phyloP scores from a whole-genome alignment of 2,888 invertebrate species.

The Coelinius sp. region DNA sequence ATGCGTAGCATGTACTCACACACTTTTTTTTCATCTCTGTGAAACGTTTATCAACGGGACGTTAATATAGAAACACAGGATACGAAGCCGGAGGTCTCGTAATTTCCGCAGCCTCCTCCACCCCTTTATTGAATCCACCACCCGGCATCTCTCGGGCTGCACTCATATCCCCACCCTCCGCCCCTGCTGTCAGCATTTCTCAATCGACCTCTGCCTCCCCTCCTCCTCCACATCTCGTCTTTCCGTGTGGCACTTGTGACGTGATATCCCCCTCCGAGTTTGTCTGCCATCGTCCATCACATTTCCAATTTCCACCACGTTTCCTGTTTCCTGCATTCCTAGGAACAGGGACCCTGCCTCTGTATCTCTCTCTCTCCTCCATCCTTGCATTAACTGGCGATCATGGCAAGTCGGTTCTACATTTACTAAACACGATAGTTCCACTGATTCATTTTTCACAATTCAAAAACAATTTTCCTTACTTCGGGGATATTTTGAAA shows the following conservation, averaged over 20 bases:
- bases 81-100: conserved; percentile 37
- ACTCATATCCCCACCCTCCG: not conserved
- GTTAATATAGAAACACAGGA: conserved; percentile 41
- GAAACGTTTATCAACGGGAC: conserved; percentile 3
- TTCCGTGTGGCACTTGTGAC: conserved; percentile 51
- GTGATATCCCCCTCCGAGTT: conserved; percentile 51
- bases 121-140: conserved; percentile 19
- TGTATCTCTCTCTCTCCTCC: not conserved
- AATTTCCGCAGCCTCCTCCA: conserved; percentile 45
- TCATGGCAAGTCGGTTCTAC: conserved; percentile 29
- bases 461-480: too few species aligned
- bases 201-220: conserved; percentile 31
- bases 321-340: conserved; percentile 66
- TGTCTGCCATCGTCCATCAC: conserved; percentile 62
- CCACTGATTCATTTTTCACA: not conserved
- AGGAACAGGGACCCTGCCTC: not conserved
- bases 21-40: too few species aligned
- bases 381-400: conserved; percentile 43
- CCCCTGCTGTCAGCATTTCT: conserved; percentile 35
- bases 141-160: conserved; percentile 17
- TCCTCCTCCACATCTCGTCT: conserved; percentile 30
- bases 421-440: not conserved
- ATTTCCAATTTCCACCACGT: conserved; percentile 71
- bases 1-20: too few species aligned
- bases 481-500: not conserved